Base-by-base conservation (phyloP, 2,888 invertebrate species). In the Muschampia plurimacula region DNA sequence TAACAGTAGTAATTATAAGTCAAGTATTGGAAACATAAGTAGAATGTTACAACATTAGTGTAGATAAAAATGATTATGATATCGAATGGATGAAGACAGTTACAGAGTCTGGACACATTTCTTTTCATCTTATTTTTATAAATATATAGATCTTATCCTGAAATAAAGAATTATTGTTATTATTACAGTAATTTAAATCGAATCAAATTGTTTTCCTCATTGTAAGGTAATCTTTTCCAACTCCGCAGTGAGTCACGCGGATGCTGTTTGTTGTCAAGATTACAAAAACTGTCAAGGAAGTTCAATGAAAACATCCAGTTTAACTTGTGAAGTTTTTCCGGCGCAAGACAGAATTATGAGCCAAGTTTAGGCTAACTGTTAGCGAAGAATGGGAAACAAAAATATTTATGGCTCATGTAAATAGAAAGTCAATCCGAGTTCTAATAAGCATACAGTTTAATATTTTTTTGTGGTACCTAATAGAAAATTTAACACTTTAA, bases 241-340 rank as follows among this genome's bases (percentile, higher is more conserved):
- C 70, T 74, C 55, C 3, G 10, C 22, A 55, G 75, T 79, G 79
- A 79, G 69, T 78, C 78, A 75, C 74, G 32, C n/a, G 70, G 69
- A 73, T 67, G 72, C 65, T 75, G 74, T 80, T 74, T 67, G 76
- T 83, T 83, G 80, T 83, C 84, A 85, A 88, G 82, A 81, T 82
- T 83, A 84, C 83, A 87, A 86, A 89, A 88, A 86, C 82, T 82
- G 76, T 75, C 72, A 28, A 77, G 67, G 75, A 84, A 86, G 83
- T 87, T 84, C 77, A 75, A 78, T 78, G 83, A 86, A 87, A 86
- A 88, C 88, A 86, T 86, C 81, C 78, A 84, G 86, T 86, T 86
- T 82, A 84, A 87, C 85, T 89, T 87, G 86, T 83, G 83, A 87
- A 89, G 86, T 86, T 84, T 86, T 89, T 87, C 86, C 86, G 83